These are phyloP conservation scores for Corapipo altera DNA, from an alignment of 2,113 vertebrate genomes.

Conservation along the genomic window DNA sequence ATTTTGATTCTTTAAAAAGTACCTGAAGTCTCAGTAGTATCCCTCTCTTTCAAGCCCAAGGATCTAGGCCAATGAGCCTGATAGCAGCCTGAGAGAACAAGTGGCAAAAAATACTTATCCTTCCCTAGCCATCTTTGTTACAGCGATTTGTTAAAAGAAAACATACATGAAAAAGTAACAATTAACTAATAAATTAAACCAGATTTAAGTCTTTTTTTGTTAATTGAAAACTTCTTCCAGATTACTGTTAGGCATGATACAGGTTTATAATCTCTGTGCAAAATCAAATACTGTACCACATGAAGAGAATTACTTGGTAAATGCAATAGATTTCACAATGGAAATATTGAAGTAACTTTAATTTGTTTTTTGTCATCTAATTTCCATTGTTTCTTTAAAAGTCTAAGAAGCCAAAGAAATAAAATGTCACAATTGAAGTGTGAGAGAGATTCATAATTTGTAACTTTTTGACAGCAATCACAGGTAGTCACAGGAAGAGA, in stretches of 20 bases:
- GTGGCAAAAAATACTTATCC: background rate
- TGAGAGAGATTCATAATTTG: background rate
- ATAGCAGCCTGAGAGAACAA: background rate
- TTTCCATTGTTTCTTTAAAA: constrained; percentile 30
- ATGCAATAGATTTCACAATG: background rate
- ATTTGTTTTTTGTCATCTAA: background rate
- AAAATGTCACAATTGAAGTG: background rate
- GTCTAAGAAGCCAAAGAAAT: background rate
- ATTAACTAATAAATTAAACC: background rate
- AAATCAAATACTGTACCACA: background rate
- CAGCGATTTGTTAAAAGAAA: background rate
- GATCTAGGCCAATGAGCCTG: background rate
- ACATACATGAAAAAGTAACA: background rate
- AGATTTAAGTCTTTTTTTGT: background rate
- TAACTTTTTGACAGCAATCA: constrained; percentile 22
- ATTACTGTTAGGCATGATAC: background rate
- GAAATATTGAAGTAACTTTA: constrained; percentile 23
- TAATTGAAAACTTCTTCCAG: background rate
- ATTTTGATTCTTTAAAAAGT: background rate
- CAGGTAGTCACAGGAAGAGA: background rate
- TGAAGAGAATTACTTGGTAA: constrained; percentile 6
- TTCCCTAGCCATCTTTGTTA: background rate
- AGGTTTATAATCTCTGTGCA: background rate
- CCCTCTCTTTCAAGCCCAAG: background rate
- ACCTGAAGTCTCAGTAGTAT: background rate